phyloP scores from a whole-genome alignment of 2,888 invertebrate species.

The Parnassius mnemosyne region DNA sequence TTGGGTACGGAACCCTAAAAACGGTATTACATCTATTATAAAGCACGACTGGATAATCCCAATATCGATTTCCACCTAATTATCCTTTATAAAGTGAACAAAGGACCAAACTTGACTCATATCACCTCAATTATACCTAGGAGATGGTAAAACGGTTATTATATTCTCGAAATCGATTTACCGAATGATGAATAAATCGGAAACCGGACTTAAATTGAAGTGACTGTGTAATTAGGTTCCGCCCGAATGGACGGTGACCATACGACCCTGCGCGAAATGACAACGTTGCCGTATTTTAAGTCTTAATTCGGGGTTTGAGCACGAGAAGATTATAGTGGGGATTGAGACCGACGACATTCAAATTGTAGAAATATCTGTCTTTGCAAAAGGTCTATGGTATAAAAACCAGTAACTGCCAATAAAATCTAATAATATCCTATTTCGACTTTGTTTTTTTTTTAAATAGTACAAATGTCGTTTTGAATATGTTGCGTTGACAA shows the following conservation, averaged over 20 bases:
- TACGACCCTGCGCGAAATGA: slow-evolving; percentile 63
- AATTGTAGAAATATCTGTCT: slow-evolving; percentile 49
- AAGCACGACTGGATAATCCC: slow-evolving; percentile 1
- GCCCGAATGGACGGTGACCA: slow-evolving; percentile 49
- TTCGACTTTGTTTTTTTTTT: too few relatives aligned
- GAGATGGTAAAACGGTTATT: slow-evolving; percentile 9
- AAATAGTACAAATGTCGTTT: too few relatives aligned
- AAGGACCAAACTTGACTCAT: slow-evolving; percentile 12
- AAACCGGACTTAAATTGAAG: slow-evolving; percentile 45
- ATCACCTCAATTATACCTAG: slow-evolving; percentile 22
- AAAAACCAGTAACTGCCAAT: background rate
- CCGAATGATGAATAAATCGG: slow-evolving; percentile 41
- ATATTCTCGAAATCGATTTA: slow-evolving; percentile 26
- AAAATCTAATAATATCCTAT: background rate
- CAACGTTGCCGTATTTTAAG: slow-evolving; percentile 64
- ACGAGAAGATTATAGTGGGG: slow-evolving; percentile 70
- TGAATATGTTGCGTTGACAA: too few relatives aligned
- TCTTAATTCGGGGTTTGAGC: slow-evolving; percentile 62
- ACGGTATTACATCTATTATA: background rate
- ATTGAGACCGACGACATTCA: slow-evolving; percentile 55
- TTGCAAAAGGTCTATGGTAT: slow-evolving; percentile 25
- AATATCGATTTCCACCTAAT: slow-evolving; percentile 7
- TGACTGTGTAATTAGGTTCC: slow-evolving; percentile 55
- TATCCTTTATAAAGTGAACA: slow-evolving; percentile 11
- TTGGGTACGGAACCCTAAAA: too few relatives aligned